Percentiles rank a stretch among this genome's conserved stretches.
These are phyloP conservation scores for Apaloderma vittatum DNA, from an alignment of 2,113 vertebrate genomes.

Conservation along the genomic window DNA sequence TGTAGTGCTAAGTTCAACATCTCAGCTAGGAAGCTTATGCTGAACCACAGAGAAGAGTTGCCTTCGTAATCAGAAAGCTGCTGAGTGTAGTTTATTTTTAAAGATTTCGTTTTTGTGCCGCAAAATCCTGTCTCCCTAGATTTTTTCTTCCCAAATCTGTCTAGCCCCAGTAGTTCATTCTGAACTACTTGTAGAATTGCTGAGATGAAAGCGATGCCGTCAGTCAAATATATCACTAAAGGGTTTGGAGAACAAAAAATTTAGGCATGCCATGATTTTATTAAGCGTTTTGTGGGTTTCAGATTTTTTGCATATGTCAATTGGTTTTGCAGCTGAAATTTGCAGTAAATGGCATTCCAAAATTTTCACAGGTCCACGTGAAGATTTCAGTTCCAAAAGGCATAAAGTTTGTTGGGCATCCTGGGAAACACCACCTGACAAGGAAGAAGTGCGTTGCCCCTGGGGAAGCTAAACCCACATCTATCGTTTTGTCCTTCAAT, in stretches of 20 bases:
- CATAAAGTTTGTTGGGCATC: slow-evolving; percentile 91
- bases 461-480: slow-evolving; percentile 87
- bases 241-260: neutral
- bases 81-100: neutral
- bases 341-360: neutral
- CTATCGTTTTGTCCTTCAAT: slow-evolving; percentile 87
- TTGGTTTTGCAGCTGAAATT: neutral
- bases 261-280: neutral
- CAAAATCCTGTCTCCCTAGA: neutral
- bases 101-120: neutral
- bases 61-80: neutral
- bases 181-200: neutral
- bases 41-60: neutral
- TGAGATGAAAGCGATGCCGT: neutral
- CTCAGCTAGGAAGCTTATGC: neutral
- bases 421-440: slow-evolving; percentile 89
- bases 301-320: fast-evolving
- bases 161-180: neutral
- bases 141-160: neutral
- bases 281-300: neutral
- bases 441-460: slow-evolving; percentile 89
- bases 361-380: slow-evolving; percentile 85
- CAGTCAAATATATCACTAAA: neutral
- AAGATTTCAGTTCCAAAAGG: slow-evolving; percentile 91
- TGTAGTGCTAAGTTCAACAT: neutral